Percentiles rank a stretch among this genome's conserved stretches.
Conservation (phyloP, 1,140 invertebrate genomes). For the Akabosia matsudoensis region DNA sequence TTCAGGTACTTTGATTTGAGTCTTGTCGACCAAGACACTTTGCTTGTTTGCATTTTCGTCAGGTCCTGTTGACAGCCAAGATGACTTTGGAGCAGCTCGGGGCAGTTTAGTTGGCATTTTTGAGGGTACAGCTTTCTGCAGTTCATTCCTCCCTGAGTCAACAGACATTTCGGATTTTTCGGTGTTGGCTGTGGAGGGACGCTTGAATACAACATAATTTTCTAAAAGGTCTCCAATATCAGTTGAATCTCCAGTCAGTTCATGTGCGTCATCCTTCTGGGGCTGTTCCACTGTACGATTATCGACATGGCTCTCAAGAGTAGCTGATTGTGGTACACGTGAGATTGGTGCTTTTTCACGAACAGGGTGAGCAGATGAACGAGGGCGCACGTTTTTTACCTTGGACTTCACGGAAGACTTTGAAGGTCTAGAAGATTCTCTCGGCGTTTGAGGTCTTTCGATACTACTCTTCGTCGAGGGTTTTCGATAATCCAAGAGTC, state of each 20-base stretch:
- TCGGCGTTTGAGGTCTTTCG: too few species aligned
- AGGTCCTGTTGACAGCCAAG: too few species aligned
- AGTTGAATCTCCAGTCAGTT: background rate
- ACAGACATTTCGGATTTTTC: background rate
- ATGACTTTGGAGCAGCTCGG: too few species aligned
- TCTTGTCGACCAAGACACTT: too few species aligned
- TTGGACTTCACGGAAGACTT: background rate
- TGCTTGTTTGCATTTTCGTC: too few species aligned
- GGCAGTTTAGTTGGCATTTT: too few species aligned
- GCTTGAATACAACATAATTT: background rate
- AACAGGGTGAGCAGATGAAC: too few species aligned
- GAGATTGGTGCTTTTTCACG: too few species aligned
- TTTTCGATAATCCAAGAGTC: background rate
- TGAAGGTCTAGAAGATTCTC: too few species aligned
- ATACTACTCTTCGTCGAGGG: background rate
- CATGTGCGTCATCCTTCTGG: background rate
- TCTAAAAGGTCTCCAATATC: background rate
- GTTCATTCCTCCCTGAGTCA: too few species aligned
- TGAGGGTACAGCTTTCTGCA: background rate
- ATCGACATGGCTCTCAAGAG: too few species aligned
- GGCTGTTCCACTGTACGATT: background rate
- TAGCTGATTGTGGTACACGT: background rate
- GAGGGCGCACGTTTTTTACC: background rate
- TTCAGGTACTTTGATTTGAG: too few species aligned
- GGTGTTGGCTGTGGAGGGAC: background rate